A percentile compares a stretch with the other conserved stretches of the same genome.
phyloP scores from a whole-genome alignment of 2,113 vertebrate genomes.

The Pontoporia blainvillei region DNA sequence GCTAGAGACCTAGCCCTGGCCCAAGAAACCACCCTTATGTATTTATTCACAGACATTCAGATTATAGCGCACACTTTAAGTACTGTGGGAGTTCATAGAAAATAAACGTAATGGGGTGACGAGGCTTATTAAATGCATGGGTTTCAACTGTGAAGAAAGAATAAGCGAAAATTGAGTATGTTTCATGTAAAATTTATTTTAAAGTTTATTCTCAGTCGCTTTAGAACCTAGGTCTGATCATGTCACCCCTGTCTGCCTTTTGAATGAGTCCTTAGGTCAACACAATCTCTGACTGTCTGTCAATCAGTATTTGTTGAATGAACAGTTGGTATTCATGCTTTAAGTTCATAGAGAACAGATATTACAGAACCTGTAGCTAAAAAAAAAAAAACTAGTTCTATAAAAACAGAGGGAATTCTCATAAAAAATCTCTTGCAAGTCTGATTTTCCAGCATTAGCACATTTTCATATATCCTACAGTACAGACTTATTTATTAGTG shows the following conservation, averaged over 20 bases:
- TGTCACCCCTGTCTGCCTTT: not conserved
- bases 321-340: not conserved
- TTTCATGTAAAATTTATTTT: not conserved
- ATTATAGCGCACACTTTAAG: accelerated
- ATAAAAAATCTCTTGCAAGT: not conserved
- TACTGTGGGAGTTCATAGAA: not conserved
- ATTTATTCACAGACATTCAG: not conserved
- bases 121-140: not conserved
- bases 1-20: too few species aligned
- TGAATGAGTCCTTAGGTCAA: not conserved
- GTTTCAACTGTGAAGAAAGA: not conserved
- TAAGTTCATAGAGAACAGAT: not conserved
- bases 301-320: not conserved
- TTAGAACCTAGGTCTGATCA: not conserved
- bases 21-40: not conserved
- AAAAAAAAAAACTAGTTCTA: not conserved
- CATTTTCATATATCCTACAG: not conserved
- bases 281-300: not conserved
- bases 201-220: not conserved
- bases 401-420: not conserved
- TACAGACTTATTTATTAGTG: not conserved
- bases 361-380: not conserved
- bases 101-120: not conserved
- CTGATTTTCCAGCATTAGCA: not conserved
- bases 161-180: not conserved